These are phyloP conservation scores for Pelecanoides urinatrix DNA, from an alignment of 2,113 vertebrate species.

Conservation along the genomic window DNA sequence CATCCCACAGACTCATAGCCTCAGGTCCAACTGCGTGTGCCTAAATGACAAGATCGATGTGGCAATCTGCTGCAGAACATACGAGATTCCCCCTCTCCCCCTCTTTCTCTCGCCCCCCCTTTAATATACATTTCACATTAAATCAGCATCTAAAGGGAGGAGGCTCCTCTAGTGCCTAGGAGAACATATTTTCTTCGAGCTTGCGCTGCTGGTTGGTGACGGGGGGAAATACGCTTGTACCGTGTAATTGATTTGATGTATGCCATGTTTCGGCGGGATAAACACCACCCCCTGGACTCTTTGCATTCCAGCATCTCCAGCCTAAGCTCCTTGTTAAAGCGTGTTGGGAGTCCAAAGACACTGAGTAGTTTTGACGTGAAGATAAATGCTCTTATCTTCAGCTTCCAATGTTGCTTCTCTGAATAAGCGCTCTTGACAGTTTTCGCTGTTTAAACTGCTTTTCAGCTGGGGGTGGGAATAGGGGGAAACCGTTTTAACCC, in stretches of 20 bases:
- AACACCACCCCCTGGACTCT: not conserved
- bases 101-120: not conserved
- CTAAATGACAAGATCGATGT: conserved; percentile 10
- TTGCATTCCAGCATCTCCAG: not conserved
- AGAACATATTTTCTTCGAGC: not conserved
- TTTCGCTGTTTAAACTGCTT: not conserved
- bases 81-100: not conserved
- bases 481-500: not conserved
- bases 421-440: not conserved
- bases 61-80: conserved; percentile 22
- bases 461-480: not conserved
- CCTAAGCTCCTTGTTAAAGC: not conserved
- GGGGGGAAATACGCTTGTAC: not conserved
- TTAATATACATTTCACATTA: conserved; percentile 13
- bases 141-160: conserved; percentile 31
- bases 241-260: conserved; percentile 4
- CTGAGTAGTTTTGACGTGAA: not conserved
- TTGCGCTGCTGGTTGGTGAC: not conserved
- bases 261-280: not conserved
- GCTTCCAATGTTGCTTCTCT: not conserved
- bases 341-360: not conserved
- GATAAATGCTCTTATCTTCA: conserved; percentile 49
- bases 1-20: not conserved
- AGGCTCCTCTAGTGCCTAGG: not conserved
- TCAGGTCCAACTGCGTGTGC: not conserved